Conservation (phyloP, 2,113 vertebrate genomes). For the Corythoichthys haematopterus region DNA sequence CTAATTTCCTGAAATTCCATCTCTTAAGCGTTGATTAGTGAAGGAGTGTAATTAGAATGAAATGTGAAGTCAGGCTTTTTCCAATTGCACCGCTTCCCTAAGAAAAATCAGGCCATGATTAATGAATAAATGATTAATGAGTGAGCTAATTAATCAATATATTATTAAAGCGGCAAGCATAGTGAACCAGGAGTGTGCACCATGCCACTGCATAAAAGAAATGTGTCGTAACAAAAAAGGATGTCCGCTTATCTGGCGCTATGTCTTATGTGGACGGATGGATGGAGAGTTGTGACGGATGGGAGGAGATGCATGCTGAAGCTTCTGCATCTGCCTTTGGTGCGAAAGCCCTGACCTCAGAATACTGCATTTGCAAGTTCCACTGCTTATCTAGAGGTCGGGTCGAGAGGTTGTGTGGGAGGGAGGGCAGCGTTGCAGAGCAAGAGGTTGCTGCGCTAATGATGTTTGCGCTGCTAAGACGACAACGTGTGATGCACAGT, state of each 20-base stretch:
- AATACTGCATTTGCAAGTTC: slow-evolving; percentile 28
- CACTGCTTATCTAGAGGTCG: slow-evolving; percentile 7
- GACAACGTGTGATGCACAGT: slow-evolving; percentile 1
- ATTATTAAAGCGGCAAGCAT: slow-evolving; percentile 74
- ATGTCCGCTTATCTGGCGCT: slow-evolving; percentile 47
- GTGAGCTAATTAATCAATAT: slow-evolving; percentile 77
- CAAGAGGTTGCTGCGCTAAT: slow-evolving; percentile 11
- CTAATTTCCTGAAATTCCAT: slow-evolving; percentile 73
- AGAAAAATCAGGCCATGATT: slow-evolving; percentile 76
- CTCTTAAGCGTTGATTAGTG: slow-evolving; percentile 76
- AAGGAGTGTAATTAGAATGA: slow-evolving; percentile 75
- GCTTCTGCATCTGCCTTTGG: slow-evolving; percentile 30
- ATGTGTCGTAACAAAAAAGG: slow-evolving; percentile 34
- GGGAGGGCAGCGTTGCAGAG: slow-evolving; percentile 9
- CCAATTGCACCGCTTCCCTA: slow-evolving; percentile 70
- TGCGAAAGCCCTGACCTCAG: slow-evolving; percentile 21
- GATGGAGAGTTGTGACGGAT: slow-evolving; percentile 26
- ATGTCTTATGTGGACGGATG: slow-evolving; percentile 44
- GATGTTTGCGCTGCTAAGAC: slow-evolving; percentile 21
- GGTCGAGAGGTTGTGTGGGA: slow-evolving; percentile 6
- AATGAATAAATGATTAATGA: slow-evolving; percentile 81
- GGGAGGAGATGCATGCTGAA: slow-evolving; percentile 29
- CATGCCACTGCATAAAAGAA: slow-evolving; percentile 52
- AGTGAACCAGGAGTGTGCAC: slow-evolving; percentile 62
- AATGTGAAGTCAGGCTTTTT: slow-evolving; percentile 75